Evolutionary conservation across 1,140 invertebrate genomes (phyloP).

Genomic region (Drosophila repletoides): DNA sequence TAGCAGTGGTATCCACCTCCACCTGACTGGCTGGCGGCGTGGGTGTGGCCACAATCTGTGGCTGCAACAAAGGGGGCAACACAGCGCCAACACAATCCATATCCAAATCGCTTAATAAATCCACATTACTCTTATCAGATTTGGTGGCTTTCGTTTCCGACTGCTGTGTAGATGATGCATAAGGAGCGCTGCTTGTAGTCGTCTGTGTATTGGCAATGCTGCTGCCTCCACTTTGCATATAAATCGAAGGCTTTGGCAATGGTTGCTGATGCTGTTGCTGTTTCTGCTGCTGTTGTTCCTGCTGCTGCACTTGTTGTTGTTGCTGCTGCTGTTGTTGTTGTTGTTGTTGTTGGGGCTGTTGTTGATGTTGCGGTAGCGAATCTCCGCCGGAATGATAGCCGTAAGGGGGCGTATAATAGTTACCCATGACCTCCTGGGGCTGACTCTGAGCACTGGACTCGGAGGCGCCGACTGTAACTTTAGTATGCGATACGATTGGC

Average conservation of each 20-base stretch:
- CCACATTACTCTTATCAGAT: slow-evolving; percentile 85
- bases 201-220: slow-evolving; percentile 72
- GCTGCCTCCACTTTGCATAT: slow-evolving; percentile 69
- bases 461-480: slow-evolving; percentile 16
- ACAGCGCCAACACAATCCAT: slow-evolving; percentile 86
- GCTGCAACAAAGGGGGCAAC: slow-evolving; percentile 64
- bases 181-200: slow-evolving; percentile 65
- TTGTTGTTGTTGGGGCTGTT: slow-evolving; percentile 31
- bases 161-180: slow-evolving; percentile 52
- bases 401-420: slow-evolving; percentile 72
- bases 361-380: not conserved
- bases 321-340: slow-evolving; percentile 27
- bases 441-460: not conserved
- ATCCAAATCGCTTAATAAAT: slow-evolving; percentile 87
- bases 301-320: not conserved
- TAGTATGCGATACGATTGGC: slow-evolving; percentile 74
- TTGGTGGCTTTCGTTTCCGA: slow-evolving; percentile 26
- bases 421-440: slow-evolving; percentile 5
- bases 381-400: slow-evolving; percentile 62
- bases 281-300: slow-evolving; percentile 39
- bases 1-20: slow-evolving; percentile 7
- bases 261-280: not conserved
- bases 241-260: slow-evolving; percentile 49
- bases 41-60: slow-evolving; percentile 49
- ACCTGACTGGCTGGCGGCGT: slow-evolving; percentile 57